Base-by-base conservation (phyloP, 2,797 vertebrate species). In the Ciconia nigra region DNA sequence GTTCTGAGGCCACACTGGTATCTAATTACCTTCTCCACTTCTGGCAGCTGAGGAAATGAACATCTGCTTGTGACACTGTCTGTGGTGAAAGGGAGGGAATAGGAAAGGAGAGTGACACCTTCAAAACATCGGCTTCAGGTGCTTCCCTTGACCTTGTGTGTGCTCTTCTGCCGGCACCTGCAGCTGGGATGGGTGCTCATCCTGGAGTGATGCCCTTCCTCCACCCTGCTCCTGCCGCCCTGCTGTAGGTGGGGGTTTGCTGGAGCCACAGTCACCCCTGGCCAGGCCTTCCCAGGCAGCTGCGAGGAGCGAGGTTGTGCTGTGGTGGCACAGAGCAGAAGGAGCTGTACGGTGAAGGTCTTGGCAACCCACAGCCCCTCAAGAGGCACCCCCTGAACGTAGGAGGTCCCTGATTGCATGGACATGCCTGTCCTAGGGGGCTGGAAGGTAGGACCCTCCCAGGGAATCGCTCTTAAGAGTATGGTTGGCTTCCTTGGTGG, bases 41-140 rank as follows among this genome's bases (percentile, higher is more conserved):
- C 71, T 93, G 92, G 78, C 76, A 95, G 71, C 71, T 63, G 89
- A 91, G 89, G 79, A 96, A 96, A 87, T 49, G 18, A 83, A 78
- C 72, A 91, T 85, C 52, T 85, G 57, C 47, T 85, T 67, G 89
- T 87, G 74, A 96, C 95, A 80, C 39, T 79, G 55, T 87, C 62
- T 94, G 78, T 83, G 74, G 92, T 96, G 90, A 95, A 95, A 94
- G 58, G 69, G 79, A 95, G 71, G 57, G 76, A 92, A 88, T 37
- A 81, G 59, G 67, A 77, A 91, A 95, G 83, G 31, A 78, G 85
- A 62, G 61, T 41, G 69, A 94, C 39, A 41, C 31, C 85, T 94
- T 90, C 58, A 72, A 85, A 95, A 58, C 35, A 55, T 44, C 19
- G 44, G 74, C 69, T 91, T 88, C 80, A 86, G 69, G 76, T 83